Percentiles rank a stretch among this genome's conserved stretches.
Evolutionary conservation across 2,888 invertebrate species (phyloP).

Genomic region (Scaptomyza reducta): DNA sequence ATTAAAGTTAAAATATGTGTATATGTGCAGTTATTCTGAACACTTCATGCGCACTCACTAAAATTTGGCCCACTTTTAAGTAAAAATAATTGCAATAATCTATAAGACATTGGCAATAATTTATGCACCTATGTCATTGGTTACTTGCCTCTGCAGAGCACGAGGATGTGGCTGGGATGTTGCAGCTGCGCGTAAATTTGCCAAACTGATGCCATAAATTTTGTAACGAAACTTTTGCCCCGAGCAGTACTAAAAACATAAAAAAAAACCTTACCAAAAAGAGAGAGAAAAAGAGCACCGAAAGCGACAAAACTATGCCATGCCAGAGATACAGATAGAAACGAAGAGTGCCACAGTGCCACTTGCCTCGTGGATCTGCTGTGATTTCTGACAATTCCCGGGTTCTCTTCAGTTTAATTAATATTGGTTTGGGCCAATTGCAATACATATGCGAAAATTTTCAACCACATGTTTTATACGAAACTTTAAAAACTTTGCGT

Average conservation of each 20-base stretch:
- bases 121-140: slow-evolving; percentile 65
- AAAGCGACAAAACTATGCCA: slow-evolving; percentile 14
- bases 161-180: slow-evolving; percentile 5
- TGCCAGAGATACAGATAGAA: slow-evolving; percentile 30
- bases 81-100: slow-evolving; percentile 43
- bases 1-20: background rate
- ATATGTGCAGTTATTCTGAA: too few relatives aligned
- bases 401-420: slow-evolving; percentile 59
- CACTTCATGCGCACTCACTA: background rate
- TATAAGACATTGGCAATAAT: slow-evolving; percentile 59
- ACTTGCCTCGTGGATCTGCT: slow-evolving; percentile 18
- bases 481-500: slow-evolving; percentile 34
- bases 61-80: background rate
- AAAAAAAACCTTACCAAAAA: background rate
- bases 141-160: slow-evolving; percentile 22
- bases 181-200: slow-evolving; percentile 63
- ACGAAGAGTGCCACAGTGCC: slow-evolving; percentile 15
- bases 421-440: slow-evolving; percentile 27
- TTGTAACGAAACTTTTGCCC: slow-evolving; percentile 25
- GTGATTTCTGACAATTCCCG: slow-evolving; percentile 23
- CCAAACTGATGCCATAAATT: slow-evolving; percentile 69
- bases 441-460: slow-evolving; percentile 18
- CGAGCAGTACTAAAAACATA: slow-evolving; percentile 18
- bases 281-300: background rate
- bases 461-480: slow-evolving; percentile 17